Conservation (phyloP, 2,888 invertebrate species). For the Gortyna flavago region DNA sequence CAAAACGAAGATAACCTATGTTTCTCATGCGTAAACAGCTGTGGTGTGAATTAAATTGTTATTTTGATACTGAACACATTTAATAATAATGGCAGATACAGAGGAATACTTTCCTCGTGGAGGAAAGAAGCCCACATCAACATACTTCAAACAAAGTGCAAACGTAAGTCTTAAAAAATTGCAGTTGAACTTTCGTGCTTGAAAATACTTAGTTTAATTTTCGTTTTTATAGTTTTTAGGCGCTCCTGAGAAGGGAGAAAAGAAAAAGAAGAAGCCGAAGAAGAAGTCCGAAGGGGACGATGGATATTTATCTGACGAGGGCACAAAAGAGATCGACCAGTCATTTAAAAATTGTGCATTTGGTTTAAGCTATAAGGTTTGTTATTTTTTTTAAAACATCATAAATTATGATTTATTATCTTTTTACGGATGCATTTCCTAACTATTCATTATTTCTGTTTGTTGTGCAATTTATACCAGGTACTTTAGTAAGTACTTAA, state of each 20-base stretch:
- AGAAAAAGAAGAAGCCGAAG: constrained; percentile 81
- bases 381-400: neutral
- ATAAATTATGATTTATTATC: neutral
- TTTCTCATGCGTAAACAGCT: constrained; percentile 69
- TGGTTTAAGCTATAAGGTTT: constrained; percentile 81
- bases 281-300: constrained; percentile 84
- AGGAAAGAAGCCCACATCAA: constrained; percentile 86
- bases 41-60: constrained; percentile 31
- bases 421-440: neutral
- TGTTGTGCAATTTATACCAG: neutral
- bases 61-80: constrained; percentile 34
- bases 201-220: constrained; percentile 1
- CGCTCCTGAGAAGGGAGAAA: constrained; percentile 83
- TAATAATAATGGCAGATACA: constrained; percentile 78
- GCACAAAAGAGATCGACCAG: constrained; percentile 75
- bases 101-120: constrained; percentile 91
- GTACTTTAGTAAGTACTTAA: too few species aligned
- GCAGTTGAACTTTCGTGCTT: neutral
- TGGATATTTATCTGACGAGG: constrained; percentile 86
- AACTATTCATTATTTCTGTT: neutral
- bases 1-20: constrained; percentile 74
- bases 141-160: constrained; percentile 84
- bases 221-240: constrained; percentile 79
- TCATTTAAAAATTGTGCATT: constrained; percentile 81
- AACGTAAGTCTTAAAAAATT: constrained; percentile 76